Base-by-base conservation (phyloP, 2,797 vertebrate species). In the Macropus fuliginosus region DNA sequence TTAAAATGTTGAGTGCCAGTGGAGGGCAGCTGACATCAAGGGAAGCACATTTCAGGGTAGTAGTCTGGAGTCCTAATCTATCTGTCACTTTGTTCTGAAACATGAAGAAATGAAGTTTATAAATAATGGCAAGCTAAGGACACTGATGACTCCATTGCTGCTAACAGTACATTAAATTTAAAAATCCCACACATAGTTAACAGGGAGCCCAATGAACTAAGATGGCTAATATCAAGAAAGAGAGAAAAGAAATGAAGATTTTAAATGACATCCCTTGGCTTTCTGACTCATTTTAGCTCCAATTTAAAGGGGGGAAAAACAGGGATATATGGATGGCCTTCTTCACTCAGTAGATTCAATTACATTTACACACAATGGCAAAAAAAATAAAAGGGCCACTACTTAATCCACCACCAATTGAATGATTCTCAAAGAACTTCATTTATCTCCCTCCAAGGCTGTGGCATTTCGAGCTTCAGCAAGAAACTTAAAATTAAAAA, bases 211-310 rank as follows among this genome's bases (percentile, higher is more conserved):
- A 21, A 12, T 34, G 1, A 3, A 81, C 40, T 6, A 40, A 5
- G 9, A 92, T 29, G 0, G 0, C 56, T 93, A 93, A 94, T 55
- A 91, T 24, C 97, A 92, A 0, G 0, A 59, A 95, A 91, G 16
- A 4, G 91, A 62, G 59, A 0, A 46, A 87, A 96, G 94, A 91
- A 56, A 95, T 96, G 24, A 55, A 93, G n/a, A 93, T 50, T 28
- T 55, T 56, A 93, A 87, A 93, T 16, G 54, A 1, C 87, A 28
- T 74, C 54, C 54, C 87, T 97, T 96, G 93, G 55, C 54, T 93
- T 14, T 2, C 31, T 97, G 96, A 40, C 94, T 94, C 57, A 98
- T 81, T 74, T 91, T 89, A 0, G 94, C 97, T 96, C 93, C 93
- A 97, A 97, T 66, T 54, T 56, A 31, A 6, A 34, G 46, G 31